Evolutionary conservation across 2,888 invertebrate species (phyloP).

Genomic region (Diadromus collaris): DNA sequence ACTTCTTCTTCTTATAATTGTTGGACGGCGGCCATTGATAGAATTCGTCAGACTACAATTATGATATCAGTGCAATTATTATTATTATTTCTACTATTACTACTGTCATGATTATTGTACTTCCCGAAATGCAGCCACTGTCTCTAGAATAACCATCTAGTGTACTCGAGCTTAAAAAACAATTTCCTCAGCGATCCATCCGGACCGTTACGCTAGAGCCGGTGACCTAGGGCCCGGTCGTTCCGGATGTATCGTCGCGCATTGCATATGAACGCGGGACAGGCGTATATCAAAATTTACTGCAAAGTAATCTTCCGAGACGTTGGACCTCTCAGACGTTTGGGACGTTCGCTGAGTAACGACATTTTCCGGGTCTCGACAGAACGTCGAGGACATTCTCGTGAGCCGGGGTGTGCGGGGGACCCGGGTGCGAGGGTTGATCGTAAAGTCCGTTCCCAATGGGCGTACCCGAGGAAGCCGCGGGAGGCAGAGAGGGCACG

Average conservation of each 20-base stretch:
- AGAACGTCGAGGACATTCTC: slow-evolving; percentile 42
- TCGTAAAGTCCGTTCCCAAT: slow-evolving; percentile 56
- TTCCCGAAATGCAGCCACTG: background rate
- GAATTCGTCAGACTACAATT: too few species aligned
- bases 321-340: slow-evolving; percentile 15
- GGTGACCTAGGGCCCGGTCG: background rate
- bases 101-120: too few species aligned
- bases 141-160: background rate
- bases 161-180: background rate
- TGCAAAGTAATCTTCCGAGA: slow-evolving; percentile 39
- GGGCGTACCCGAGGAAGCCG: slow-evolving; percentile 36
- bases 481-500: background rate
- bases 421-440: slow-evolving; percentile 30
- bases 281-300: slow-evolving; percentile 38
- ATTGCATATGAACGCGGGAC: background rate
- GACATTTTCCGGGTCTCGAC: slow-evolving; percentile 28
- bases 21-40: too few species aligned
- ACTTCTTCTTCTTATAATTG: background rate
- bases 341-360: slow-evolving; percentile 35
- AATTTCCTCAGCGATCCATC: background rate
- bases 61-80: too few species aligned
- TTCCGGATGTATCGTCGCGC: background rate
- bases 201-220: background rate
- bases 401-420: slow-evolving; percentile 9
- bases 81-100: too few species aligned